These are phyloP conservation scores for Podiceps cristatus DNA, from an alignment of 2,113 vertebrate species.

Conservation along the genomic window DNA sequence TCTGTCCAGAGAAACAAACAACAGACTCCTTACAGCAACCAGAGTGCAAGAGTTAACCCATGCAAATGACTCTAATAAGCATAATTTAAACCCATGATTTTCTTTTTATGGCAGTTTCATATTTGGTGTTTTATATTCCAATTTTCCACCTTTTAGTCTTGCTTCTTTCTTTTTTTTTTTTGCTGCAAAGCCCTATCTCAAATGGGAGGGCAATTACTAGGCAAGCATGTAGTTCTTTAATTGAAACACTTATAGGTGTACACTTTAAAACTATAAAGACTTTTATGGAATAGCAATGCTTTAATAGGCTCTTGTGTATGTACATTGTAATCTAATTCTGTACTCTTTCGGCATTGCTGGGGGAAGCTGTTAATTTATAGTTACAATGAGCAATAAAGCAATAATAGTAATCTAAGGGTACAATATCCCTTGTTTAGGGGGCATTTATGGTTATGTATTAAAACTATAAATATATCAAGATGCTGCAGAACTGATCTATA, in stretches of 20 bases:
- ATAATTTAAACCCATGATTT: constrained; percentile 70
- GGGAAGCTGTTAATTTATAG: constrained; percentile 78
- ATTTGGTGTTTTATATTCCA: constrained; percentile 70
- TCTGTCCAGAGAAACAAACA: not conserved
- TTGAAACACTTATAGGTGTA: constrained; percentile 77
- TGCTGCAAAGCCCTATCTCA: constrained; percentile 44
- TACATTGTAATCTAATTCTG: constrained; percentile 69
- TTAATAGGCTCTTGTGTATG: constrained; percentile 74
- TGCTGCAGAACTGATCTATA: constrained; percentile 42
- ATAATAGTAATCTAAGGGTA: constrained; percentile 79
- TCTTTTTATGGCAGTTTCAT: constrained; percentile 67
- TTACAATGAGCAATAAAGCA: constrained; percentile 78
- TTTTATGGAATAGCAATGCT: constrained; percentile 73
- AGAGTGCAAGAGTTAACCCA: not conserved
- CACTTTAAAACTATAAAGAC: constrained; percentile 75
- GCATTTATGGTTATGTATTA: constrained; percentile 80
- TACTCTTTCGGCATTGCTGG: constrained; percentile 49
- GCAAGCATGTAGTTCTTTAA: constrained; percentile 74
- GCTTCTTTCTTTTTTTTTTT: constrained; percentile 49
- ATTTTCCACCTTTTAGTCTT: constrained; percentile 78
- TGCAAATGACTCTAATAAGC: constrained; percentile 65
- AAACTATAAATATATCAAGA: constrained; percentile 81
- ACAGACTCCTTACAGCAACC: not conserved
- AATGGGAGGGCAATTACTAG: constrained; percentile 74
- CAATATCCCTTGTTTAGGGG: constrained; percentile 78